phyloP scores from a whole-genome alignment of 2,797 vertebrate genomes.

The Rhyacichthys aspro region DNA sequence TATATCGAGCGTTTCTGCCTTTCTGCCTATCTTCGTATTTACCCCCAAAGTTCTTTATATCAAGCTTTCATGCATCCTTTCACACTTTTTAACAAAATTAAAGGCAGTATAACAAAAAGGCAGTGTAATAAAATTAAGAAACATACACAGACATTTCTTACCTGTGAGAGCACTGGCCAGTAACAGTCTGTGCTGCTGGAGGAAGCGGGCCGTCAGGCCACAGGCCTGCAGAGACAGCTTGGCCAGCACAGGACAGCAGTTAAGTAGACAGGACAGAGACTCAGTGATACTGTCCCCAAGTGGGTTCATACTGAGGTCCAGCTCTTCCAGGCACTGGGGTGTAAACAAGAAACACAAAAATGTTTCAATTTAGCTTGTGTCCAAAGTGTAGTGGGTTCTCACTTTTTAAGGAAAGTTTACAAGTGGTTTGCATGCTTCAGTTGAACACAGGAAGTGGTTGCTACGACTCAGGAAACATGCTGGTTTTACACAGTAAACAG shows the following conservation, averaged over 20 bases:
- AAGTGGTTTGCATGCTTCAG: not conserved
- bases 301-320: constrained; percentile 88
- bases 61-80: too few relatives aligned
- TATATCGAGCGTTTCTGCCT: too few relatives aligned
- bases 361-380: not conserved
- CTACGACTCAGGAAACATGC: too few relatives aligned
- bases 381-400: not conserved
- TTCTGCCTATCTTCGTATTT: too few relatives aligned
- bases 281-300: constrained; percentile 82
- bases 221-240: constrained; percentile 85
- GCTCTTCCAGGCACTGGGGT: constrained; percentile 86
- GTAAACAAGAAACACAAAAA: not conserved
- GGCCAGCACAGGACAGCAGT: constrained; percentile 80
- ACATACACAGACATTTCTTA: constrained; percentile 52
- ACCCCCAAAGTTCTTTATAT: too few relatives aligned
- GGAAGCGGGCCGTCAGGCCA: constrained; percentile 76
- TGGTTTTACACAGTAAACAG: too few relatives aligned
- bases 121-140: too few relatives aligned
- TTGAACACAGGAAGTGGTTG: not conserved
- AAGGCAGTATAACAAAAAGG: too few relatives aligned
- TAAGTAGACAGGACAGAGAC: constrained; percentile 80
- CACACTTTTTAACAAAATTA: too few relatives aligned
- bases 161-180: constrained; percentile 79
- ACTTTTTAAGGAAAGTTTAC: too few relatives aligned
- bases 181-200: constrained; percentile 81